Evolutionary conservation across 2,113 vertebrate species (phyloP).

Genomic region (Entomyzon cyanotis): DNA sequence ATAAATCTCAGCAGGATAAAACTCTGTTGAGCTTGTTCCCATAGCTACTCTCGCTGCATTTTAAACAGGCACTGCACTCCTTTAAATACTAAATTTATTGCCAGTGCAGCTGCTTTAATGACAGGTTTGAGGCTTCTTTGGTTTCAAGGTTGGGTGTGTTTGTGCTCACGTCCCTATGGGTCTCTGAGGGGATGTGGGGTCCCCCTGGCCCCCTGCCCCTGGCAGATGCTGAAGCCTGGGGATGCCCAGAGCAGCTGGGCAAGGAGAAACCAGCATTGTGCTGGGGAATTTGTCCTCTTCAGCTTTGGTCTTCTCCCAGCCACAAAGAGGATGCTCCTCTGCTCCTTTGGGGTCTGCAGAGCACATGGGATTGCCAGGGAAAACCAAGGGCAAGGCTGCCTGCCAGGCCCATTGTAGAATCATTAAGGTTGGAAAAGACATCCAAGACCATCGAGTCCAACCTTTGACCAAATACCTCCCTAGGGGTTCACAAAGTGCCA

Average conservation of each 20-base stretch:
- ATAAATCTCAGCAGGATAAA: background rate
- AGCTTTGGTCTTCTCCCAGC: background rate
- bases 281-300: background rate
- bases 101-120: constrained; percentile 71
- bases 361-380: fast-evolving
- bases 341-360: background rate
- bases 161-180: background rate
- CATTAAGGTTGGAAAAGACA: background rate
- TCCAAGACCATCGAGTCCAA: background rate
- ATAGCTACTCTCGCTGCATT: background rate
- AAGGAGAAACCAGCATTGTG: background rate
- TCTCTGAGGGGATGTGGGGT: background rate
- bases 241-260: background rate
- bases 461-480: background rate
- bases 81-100: constrained; percentile 69
- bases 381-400: background rate
- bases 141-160: constrained; percentile 68
- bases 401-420: background rate
- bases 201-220: background rate
- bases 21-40: background rate
- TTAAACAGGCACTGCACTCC: constrained; percentile 13
- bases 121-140: constrained; percentile 69
- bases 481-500: background rate
- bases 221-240: background rate
- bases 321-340: fast-evolving